Evolutionary conservation across 2,113 vertebrate genomes (phyloP).

Genomic region (Lophochroa leadbeateri): DNA sequence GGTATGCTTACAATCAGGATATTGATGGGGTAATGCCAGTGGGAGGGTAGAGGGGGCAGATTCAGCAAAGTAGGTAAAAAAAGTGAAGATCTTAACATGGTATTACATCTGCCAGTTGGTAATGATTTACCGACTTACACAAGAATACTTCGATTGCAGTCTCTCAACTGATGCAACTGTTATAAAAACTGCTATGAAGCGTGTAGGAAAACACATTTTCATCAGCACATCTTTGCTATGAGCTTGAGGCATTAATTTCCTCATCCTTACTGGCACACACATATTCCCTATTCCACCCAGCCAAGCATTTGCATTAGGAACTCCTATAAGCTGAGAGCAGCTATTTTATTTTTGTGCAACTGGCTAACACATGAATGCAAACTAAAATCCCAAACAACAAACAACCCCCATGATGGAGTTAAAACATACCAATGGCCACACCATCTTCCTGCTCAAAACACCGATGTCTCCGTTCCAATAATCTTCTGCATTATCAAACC

Average conservation of each 20-base stretch:
- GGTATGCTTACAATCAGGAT: background rate
- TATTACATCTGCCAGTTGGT: background rate
- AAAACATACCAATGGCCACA: background rate
- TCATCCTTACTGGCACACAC: background rate
- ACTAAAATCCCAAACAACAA: background rate
- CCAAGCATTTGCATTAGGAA: background rate
- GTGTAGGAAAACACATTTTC: background rate
- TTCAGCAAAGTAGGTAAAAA: background rate
- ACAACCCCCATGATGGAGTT: background rate
- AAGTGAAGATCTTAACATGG: background rate
- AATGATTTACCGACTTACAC: background rate
- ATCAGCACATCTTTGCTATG: background rate
- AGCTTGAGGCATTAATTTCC: background rate
- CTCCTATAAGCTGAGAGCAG: background rate
- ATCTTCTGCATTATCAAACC: background rate
- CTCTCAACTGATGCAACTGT: background rate
- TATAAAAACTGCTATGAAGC: background rate
- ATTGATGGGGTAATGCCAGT: background rate
- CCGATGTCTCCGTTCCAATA: rapidly evolving
- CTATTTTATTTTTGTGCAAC: background rate
- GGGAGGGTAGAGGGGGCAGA: background rate
- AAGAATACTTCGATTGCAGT: background rate
- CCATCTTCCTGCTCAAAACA: background rate
- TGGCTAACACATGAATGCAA: background rate
- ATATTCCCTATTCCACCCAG: background rate